Evolutionary conservation across 2,113 vertebrate species (phyloP).

Genomic region (Petrocephalus zakoni): DNA sequence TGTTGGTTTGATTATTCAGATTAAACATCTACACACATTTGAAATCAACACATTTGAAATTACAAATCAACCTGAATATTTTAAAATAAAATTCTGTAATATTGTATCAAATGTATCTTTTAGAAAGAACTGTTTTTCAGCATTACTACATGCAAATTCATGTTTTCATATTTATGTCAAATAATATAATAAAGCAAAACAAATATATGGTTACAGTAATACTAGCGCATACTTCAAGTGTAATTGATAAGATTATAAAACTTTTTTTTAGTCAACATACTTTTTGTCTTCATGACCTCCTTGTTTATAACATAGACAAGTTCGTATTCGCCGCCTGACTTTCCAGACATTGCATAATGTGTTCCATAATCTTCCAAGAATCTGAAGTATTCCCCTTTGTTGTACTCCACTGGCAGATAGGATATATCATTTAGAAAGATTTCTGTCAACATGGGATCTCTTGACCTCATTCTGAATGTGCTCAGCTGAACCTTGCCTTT

Average conservation of each 20-base stretch:
- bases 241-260: constrained; percentile 2
- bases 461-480: constrained; percentile 71
- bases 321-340: constrained; percentile 77
- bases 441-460: constrained; percentile 51
- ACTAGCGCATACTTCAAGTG: neutral
- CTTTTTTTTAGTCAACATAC: constrained; percentile 51
- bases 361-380: constrained; percentile 88
- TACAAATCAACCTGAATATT: neutral
- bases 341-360: constrained; percentile 76
- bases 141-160: constrained; percentile 10
- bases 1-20: neutral
- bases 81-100: neutral
- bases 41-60: too few relatives aligned
- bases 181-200: neutral
- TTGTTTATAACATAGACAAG: constrained; percentile 78
- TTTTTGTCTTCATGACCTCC: constrained; percentile 42
- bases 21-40: neutral
- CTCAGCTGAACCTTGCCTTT: constrained; percentile 73
- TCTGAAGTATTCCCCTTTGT: constrained; percentile 80
- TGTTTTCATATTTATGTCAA: neutral
- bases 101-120: neutral
- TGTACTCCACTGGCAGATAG: constrained; percentile 69
- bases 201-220: neutral
- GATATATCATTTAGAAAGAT: constrained; percentile 68
- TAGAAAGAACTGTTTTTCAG: neutral